Conservation (phyloP, 1,140 invertebrate genomes). For the Agrypnia vestita region DNA sequence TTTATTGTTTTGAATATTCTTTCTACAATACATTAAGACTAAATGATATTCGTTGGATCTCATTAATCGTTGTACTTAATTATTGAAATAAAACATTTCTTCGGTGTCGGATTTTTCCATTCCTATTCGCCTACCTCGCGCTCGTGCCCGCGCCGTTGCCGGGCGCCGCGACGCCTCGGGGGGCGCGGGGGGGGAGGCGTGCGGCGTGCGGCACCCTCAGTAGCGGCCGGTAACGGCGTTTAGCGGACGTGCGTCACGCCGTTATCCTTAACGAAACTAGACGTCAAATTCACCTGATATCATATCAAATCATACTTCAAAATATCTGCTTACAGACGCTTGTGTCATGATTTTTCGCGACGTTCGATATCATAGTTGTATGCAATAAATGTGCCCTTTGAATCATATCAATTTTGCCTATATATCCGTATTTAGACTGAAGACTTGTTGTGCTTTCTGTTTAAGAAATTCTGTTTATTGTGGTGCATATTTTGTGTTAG, state of each 20-base stretch:
- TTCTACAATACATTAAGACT: no score
- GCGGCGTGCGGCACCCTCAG: constrained; percentile 19
- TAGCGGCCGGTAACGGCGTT: constrained; percentile 43
- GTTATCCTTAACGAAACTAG: constrained; percentile 16
- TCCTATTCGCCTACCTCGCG: not conserved
- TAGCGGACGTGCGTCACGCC: constrained; percentile 45
- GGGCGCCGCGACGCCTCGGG: constrained; percentile 35
- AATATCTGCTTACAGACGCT: not conserved
- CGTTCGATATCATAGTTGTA: not conserved
- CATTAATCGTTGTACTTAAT: no score
- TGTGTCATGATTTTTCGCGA: not conserved
- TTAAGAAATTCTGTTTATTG: constrained; percentile 35
- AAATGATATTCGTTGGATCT: no score
- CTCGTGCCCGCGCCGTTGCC: constrained; percentile 18
- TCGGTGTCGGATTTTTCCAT: not conserved
- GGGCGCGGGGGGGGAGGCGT: not conserved
- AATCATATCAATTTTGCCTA: constrained; percentile 47
- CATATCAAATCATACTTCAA: constrained; percentile 4
- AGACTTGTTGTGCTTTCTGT: constrained; percentile 30
- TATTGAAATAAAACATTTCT: no score
- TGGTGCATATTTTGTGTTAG: constrained; percentile 39
- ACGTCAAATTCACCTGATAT: constrained; percentile 36
- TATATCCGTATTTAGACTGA: constrained; percentile 21
- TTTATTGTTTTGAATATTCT: no score
- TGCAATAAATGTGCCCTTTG: constrained; percentile 48